A percentile compares a stretch with the other conserved stretches of the same genome.
phyloP scores from a whole-genome alignment of 2,113 vertebrate genomes.

The Tetrao urogallus region DNA sequence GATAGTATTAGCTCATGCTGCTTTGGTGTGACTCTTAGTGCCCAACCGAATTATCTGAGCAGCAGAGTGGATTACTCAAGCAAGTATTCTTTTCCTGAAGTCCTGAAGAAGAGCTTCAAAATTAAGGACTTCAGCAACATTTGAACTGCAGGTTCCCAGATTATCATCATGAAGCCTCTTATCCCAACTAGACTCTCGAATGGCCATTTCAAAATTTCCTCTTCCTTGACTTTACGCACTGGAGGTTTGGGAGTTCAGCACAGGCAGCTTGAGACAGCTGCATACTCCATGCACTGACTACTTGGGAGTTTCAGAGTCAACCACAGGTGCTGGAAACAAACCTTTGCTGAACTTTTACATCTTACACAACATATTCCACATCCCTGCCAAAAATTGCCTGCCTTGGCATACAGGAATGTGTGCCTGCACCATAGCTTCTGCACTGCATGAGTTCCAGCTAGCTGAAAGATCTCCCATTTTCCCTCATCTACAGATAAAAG shows the following conservation, averaged over 20 bases:
- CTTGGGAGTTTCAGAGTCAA: not conserved
- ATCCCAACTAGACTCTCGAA: not conserved
- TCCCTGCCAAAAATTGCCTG: not conserved
- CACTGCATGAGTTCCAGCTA: not conserved
- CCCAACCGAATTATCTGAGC: not conserved
- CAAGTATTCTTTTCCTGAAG: not conserved
- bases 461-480: not conserved
- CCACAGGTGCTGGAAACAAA: not conserved
- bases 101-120: not conserved
- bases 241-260: not conserved
- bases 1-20: not conserved
- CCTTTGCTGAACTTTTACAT: not conserved
- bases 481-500: accelerated
- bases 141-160: not conserved
- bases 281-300: not conserved
- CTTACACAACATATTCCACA: not conserved
- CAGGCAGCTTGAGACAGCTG: accelerated
- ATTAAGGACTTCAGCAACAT: not conserved
- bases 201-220: not conserved
- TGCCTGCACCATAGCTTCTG: not conserved
- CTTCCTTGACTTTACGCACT: not conserved
- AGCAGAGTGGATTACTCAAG: not conserved
- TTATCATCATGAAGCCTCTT: not conserved
- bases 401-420: not conserved
- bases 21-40: not conserved